These are phyloP conservation scores for Hippoglossus stenolepis DNA, from an alignment of 2,113 vertebrate genomes.

Conservation along the genomic window DNA sequence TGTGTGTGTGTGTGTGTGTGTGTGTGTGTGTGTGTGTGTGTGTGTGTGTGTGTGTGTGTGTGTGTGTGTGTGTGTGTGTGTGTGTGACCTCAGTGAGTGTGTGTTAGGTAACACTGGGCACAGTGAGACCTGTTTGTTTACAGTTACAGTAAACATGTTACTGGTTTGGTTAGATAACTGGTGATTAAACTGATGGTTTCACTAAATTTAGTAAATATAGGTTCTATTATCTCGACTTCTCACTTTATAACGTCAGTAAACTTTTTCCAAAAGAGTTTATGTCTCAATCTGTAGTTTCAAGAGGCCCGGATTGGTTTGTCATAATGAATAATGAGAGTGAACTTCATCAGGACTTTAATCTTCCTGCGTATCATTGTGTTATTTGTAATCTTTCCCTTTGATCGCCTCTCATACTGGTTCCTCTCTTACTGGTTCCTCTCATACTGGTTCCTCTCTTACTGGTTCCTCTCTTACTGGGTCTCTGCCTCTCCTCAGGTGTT, in stretches of 20 bases:
- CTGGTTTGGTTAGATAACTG: not conserved
- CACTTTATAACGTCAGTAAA: too few species aligned
- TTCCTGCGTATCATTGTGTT: too few species aligned
- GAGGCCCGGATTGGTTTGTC: too few species aligned
- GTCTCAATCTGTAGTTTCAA: too few species aligned
- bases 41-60: constrained; percentile 2
- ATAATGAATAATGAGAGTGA: too few species aligned
- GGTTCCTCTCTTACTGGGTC: not conserved
- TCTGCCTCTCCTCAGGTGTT: constrained; percentile 84
- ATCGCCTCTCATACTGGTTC: too few species aligned
- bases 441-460: not conserved
- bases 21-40: constrained; percentile 6
- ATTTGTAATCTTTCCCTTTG: too few species aligned
- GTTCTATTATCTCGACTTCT: too few species aligned
- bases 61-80: constrained; percentile 14
- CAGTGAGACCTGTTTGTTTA: constrained; percentile 54
- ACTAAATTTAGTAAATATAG: too few species aligned
- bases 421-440: not conserved
- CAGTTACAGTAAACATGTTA: not conserved
- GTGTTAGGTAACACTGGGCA: constrained; percentile 31
- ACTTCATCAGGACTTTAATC: too few species aligned
- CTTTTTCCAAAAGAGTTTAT: too few species aligned
- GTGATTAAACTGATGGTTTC: too few species aligned
- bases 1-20: constrained; percentile 9
- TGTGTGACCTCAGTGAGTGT: not conserved